phyloP scores from a whole-genome alignment of 2,113 vertebrate genomes.

The Sinocyclocheilus grahami region DNA sequence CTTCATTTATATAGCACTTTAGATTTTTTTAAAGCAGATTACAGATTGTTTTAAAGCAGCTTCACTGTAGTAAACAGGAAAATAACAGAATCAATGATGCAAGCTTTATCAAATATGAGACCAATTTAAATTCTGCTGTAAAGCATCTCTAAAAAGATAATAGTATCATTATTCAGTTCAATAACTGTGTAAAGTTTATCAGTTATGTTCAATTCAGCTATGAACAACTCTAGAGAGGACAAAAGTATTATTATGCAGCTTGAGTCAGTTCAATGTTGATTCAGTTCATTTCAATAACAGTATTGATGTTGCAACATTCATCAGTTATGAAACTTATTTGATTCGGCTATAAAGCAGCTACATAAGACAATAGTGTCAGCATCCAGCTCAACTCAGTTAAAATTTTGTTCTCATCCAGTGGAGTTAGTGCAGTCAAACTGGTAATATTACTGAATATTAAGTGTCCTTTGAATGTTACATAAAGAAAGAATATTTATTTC shows the following conservation, averaged over 20 bases:
- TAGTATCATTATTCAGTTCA: too few species aligned
- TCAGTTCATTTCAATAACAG: too few species aligned
- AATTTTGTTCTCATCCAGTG: neutral
- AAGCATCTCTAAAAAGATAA: neutral
- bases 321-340: too few species aligned
- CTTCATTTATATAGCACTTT: neutral
- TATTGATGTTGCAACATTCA: too few species aligned
- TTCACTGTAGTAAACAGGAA: neutral
- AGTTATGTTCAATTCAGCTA: too few species aligned
- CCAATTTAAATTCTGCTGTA: neutral
- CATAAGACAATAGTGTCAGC: too few species aligned
- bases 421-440: neutral
- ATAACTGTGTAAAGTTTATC: too few species aligned
- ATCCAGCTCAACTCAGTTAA: too few species aligned
- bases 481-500: constrained; percentile 6
- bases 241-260: neutral
- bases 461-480: neutral
- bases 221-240: too few species aligned
- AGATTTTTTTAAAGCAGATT: too few species aligned
- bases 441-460: neutral
- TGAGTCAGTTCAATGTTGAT: too few species aligned
- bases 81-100: neutral
- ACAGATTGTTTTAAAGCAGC: neutral
- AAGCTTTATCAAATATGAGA: neutral
- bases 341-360: too few species aligned